Percentiles rank a stretch among this genome's conserved stretches.
Evolutionary conservation across 2,888 invertebrate genomes (phyloP).

Genomic region (Agriopis aurantiaria): DNA sequence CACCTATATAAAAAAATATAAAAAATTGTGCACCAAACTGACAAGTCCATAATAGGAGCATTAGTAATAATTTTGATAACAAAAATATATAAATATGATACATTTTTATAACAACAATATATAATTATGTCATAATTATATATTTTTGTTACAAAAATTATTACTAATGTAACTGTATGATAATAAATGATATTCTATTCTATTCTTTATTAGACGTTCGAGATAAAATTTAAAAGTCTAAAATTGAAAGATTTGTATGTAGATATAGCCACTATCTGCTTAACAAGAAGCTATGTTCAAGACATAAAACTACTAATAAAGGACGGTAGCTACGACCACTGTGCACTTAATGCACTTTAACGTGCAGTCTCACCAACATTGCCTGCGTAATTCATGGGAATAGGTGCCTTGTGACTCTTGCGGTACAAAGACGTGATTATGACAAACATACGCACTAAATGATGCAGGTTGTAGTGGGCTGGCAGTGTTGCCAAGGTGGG

Average conservation of each 20-base stretch:
- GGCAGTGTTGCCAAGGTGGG: conserved; percentile 7
- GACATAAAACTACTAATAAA: conserved; percentile 31
- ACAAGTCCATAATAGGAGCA: no score
- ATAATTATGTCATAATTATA: no score
- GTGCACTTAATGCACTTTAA: conserved; percentile 43
- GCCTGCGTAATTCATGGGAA: conserved; percentile 44
- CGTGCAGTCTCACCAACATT: conserved; percentile 43
- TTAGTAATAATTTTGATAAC: no score
- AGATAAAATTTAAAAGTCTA: background rate
- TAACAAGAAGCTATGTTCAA: conserved; percentile 22
- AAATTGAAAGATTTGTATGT: background rate
- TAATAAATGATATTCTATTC: no score
- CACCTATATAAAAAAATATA: no score
- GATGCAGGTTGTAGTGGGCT: conserved; percentile 18
- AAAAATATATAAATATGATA: no score
- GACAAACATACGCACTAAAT: conserved; percentile 47
- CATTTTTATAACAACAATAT: no score
- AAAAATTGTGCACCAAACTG: no score
- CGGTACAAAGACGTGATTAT: conserved; percentile 47
- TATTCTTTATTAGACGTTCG: no score
- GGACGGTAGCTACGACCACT: conserved; percentile 29
- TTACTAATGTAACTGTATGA: no score
- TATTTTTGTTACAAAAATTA: no score
- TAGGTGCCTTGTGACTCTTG: conserved; percentile 39
- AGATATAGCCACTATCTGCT: background rate